Evolutionary conservation across 2,797 vertebrate species (phyloP), one percentile per base, ranked within the genome.

Genomic region (Enteromius treurensis): DNA sequence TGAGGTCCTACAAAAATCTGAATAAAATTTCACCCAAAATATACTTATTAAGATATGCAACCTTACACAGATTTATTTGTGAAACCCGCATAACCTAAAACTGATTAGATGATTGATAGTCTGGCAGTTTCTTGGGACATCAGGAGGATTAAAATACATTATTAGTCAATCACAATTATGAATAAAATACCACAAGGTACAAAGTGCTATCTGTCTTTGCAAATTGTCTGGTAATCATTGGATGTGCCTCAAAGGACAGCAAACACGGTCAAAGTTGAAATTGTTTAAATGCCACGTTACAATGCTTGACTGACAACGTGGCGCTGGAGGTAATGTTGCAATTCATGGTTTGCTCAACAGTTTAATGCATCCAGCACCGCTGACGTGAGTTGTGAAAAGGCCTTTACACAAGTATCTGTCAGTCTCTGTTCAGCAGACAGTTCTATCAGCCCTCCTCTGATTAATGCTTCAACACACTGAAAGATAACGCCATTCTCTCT

Each of bases 401-500:
- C 42, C 17, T 78, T 78, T 65, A n/a, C 58, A 67, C 60, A 37
- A 51, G 53, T 17, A 53, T 15, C 45, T 37, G 14, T 17, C 32
- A 53, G 21, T 68, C 29, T 68, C 64, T 37, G 32, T 40, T 1
- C 26, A 19, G 51, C 14, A 19, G 45, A 79, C 21, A 34, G 34
- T 69, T 40, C 19, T 19, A 55, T 68, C 60, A 51, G 2, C 9
- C 45, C 15, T 34, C 37, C 23, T 21, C 40, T 5, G 40, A 78
- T 45, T 65, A 65, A 65, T 32, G 42, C 26, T 49, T 65, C 60
- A 49, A 49, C 49, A 49, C 45, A 10, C 69, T 45, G 7, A 60
- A 34, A 60, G 19, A 60, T 60, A 23, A 69, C 9, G n/a, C n/a
- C 58, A 71, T 81, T 73, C 40, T 49, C 55, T 7, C 68, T 19